Evolutionary conservation across 2,113 vertebrate genomes (phyloP), one percentile per base, ranked within the genome.

Genomic region (Chascanopsetta lugubris): DNA sequence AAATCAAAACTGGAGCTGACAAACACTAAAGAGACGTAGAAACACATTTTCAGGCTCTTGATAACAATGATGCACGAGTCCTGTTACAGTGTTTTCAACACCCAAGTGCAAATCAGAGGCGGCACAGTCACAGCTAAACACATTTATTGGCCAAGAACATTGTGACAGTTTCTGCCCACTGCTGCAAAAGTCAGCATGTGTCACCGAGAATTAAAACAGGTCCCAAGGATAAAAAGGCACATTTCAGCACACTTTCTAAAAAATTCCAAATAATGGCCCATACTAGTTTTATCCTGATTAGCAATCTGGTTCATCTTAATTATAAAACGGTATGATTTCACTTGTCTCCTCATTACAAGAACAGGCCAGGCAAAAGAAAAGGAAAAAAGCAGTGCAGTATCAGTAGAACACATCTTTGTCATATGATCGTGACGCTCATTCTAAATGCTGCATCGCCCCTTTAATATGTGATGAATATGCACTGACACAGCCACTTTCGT

Each of bases 111-210:
- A 68, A 26, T 64, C 30, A 42, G 61, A 77, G 65, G 26, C 21
- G 20, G 32, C 64, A 36, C 36, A 38, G 64, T 61, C 45, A 45
- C 29, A 64, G 61, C 58, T 58, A 69, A 60, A 61, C 69, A 50
- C 38, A 18, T 64, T 50, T 66, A n/a, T 47, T 43, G 38, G 20
- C 57, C 46, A 69, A 82, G 70, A 70, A 74, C 68, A 73, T 49
- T 45, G 56, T 47, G 51, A 79, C 69, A 74, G n/a, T n/a, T n/a
- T n/a, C 34, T 38, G 34, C 34, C 34, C 55, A 46, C 24, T 11
- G 29, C 26, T 26, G 49, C 46, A 45, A 47, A 46, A 51, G 61
- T 77, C 25, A 32, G 20, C 1, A 21, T 48, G 36, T 55, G 30
- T 49, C 59, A 61, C 55, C 26, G 1, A 51, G 25, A n/a, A 53